A percentile compares a stretch with the other conserved stretches of the same genome.
Conservation (phyloP, 1,140 invertebrate genomes). For the Lepidurus packardi region DNA sequence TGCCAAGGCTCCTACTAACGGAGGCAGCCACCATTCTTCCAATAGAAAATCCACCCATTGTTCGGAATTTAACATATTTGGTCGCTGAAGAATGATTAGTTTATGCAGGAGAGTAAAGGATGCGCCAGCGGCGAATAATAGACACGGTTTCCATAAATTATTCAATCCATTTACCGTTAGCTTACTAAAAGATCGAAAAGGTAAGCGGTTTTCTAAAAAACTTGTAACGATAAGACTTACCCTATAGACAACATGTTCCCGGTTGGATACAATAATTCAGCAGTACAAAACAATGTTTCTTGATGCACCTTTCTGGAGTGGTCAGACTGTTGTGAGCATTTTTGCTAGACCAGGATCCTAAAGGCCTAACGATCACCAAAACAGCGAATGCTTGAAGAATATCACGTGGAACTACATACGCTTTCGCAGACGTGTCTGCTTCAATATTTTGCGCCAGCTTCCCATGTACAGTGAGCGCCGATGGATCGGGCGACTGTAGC, state of each 20-base stretch:
- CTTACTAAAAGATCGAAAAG: neutral
- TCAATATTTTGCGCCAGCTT: constrained; percentile 1
- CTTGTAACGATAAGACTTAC: neutral
- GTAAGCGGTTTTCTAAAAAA: neutral
- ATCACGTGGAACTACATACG: too few species aligned
- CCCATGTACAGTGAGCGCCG: neutral
- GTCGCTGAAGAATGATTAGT: constrained; percentile 6
- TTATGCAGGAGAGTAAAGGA: neutral
- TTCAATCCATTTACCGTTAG: neutral
- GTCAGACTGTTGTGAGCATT: too few species aligned
- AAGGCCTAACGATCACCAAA: too few species aligned
- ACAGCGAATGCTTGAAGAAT: too few species aligned
- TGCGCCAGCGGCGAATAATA: neutral
- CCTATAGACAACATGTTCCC: too few species aligned
- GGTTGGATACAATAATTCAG: too few species aligned
- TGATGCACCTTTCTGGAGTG: too few species aligned
- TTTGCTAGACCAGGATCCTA: too few species aligned
- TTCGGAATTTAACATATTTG: neutral
- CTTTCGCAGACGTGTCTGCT: neutral
- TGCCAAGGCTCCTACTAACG: neutral
- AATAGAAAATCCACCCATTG: neutral
- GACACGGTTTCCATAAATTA: neutral
- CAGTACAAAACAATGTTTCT: too few species aligned
- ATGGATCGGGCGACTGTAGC: neutral
- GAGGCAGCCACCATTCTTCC: neutral